Evolutionary conservation across 2,113 vertebrate genomes (phyloP).

Genomic region (Onychostoma macrolepis): DNA sequence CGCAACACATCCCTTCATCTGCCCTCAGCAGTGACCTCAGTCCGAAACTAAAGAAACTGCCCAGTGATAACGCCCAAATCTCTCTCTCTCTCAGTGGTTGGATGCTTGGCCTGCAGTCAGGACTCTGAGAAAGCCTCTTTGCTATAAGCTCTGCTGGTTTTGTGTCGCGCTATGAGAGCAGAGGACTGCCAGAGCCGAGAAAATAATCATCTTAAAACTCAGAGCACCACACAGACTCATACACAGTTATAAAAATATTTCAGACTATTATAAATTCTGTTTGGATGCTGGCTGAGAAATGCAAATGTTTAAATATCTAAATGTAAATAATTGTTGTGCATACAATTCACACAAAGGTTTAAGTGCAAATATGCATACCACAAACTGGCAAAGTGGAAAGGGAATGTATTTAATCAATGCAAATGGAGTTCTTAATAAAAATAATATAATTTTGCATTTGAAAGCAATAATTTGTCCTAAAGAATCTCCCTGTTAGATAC

Average conservation of each 20-base stretch:
- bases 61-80: background rate
- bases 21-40: background rate
- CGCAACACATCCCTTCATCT: background rate
- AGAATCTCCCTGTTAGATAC: background rate
- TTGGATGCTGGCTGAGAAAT: background rate
- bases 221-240: background rate
- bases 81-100: background rate
- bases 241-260: background rate
- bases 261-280: background rate
- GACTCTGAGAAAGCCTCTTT: constrained; percentile 36
- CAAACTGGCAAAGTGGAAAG: background rate
- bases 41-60: background rate
- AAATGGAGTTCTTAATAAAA: background rate
- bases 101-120: background rate
- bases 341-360: background rate
- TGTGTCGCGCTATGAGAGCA: background rate
- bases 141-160: constrained; percentile 22
- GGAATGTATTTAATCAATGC: background rate
- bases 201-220: constrained; percentile 35
- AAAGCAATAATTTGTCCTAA: background rate
- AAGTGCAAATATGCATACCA: background rate
- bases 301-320: background rate
- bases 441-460: background rate
- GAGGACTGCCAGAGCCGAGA: constrained; percentile 23
- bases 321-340: background rate